phyloP scores from a whole-genome alignment of 2,113 vertebrate genomes.

The Laticauda colubrina region DNA sequence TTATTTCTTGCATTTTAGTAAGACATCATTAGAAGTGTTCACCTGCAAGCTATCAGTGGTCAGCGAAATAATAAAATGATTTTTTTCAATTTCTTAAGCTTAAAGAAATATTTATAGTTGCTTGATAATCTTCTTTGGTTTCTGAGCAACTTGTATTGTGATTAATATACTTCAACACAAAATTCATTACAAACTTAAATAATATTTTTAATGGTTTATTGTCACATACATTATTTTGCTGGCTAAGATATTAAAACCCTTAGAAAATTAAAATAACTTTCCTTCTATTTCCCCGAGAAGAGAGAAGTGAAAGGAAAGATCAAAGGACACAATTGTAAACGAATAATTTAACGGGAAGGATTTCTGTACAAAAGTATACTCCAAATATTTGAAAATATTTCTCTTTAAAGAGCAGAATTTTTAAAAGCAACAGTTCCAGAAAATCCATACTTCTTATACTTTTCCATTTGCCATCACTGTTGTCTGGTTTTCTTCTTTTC shows the following conservation, averaged over 20 bases:
- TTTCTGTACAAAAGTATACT: conserved; percentile 30
- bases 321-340: conserved; percentile 18
- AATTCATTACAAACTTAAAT: background rate
- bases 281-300: conserved; percentile 21
- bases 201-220: background rate
- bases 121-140: background rate
- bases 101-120: background rate
- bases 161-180: background rate
- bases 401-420: conserved; percentile 2
- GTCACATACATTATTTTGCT: conserved; percentile 20
- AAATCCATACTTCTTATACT: conserved; percentile 4
- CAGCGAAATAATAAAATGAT: background rate
- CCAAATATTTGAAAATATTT: conserved; percentile 37
- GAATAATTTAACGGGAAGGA: conserved; percentile 27
- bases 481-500: conserved; percentile 29
- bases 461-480: background rate
- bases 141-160: background rate
- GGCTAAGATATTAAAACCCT: conserved; percentile 2
- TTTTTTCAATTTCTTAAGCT: conserved; percentile 11
- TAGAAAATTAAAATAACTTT: background rate
- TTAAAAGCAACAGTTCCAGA: conserved; percentile 21
- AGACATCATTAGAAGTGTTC: background rate
- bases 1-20: background rate
- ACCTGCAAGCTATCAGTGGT: background rate
- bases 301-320: conserved; percentile 37